Evolutionary conservation across 2,888 invertebrate species (phyloP), one percentile per base, ranked within the genome.

Genomic region (Ochropleura plecta): DNA sequence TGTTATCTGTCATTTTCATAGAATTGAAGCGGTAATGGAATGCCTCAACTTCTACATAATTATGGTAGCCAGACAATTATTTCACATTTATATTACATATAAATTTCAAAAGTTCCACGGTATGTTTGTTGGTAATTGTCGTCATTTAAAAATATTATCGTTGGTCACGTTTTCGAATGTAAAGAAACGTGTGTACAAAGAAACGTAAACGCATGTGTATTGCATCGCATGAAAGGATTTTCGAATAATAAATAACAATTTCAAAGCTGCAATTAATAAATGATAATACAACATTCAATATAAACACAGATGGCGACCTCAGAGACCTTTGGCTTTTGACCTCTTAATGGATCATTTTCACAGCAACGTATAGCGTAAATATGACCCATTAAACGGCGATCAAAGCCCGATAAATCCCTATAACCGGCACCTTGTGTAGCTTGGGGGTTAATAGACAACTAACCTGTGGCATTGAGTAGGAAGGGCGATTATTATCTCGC

Each of bases 391-490:
- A 85, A 76, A 66, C 75, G 40, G 57, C 60, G 88, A 88, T 88
- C 75, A 65, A 65, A 77, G 40, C 46, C 42, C 44, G 88, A 87
- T 87, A 88, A 85, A 59, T 76, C 73, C 66, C 42, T 77, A 78
- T 74, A 77, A 67, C 79, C 64, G 62, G 77, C 80, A 76, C 83
- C 73, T 78, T 70, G 84, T 86, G 77, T 84, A 64, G 74, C 79
- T 62, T 62, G 53, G 65, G 76, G 87, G 84, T 85, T 88, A 87
- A 86, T 88, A 88, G 90, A 82, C 88, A 85, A 86, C 85, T 88
- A 90, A 90, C 89, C 89, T 88, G 86, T 86, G 88, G 88, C 89
- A 88, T 86, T 89, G 89, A 88, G 83, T 73, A 82, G 84, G 77
- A 65, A 85, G 80, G 81, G 81, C 81, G 80, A 88, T 88, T 79